Percentiles rank a stretch among this genome's conserved stretches.
These are phyloP conservation scores for Plestiodon gilberti DNA, from an alignment of 2,113 vertebrate species.

Conservation along the genomic window DNA sequence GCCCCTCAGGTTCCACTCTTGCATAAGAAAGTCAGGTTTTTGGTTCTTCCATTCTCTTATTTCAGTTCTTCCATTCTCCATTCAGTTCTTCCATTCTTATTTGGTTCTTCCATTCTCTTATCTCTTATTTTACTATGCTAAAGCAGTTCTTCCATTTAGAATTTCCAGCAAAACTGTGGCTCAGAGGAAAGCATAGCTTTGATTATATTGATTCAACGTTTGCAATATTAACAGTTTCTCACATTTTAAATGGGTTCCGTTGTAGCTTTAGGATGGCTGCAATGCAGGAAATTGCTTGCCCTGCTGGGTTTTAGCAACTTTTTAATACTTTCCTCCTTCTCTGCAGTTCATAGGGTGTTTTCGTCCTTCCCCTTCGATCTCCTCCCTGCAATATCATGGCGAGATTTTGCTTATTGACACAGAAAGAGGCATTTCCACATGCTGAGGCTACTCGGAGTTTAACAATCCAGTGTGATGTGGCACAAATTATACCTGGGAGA, in stretches of 20 bases:
- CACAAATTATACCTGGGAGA: neutral
- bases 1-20: no score
- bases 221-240: neutral
- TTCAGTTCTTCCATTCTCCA: neutral
- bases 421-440: neutral
- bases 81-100: no score
- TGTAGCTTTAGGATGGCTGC: neutral
- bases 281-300: neutral
- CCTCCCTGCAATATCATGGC: neutral
- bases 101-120: neutral
- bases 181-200: neutral
- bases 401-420: neutral
- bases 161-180: neutral
- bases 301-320: neutral
- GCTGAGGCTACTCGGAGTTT: neutral
- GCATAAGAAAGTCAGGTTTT: no score
- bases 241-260: constrained; percentile 5
- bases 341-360: neutral
- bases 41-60: neutral
- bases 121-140: neutral
- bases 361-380: neutral
- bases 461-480: constrained; percentile 11
- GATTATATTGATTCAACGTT: neutral
- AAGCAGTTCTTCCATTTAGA: neutral
- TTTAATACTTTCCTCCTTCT: constrained; percentile 3